Evolutionary conservation across 2,888 invertebrate species (phyloP).

Genomic region (Drosophila subsilvestris): DNA sequence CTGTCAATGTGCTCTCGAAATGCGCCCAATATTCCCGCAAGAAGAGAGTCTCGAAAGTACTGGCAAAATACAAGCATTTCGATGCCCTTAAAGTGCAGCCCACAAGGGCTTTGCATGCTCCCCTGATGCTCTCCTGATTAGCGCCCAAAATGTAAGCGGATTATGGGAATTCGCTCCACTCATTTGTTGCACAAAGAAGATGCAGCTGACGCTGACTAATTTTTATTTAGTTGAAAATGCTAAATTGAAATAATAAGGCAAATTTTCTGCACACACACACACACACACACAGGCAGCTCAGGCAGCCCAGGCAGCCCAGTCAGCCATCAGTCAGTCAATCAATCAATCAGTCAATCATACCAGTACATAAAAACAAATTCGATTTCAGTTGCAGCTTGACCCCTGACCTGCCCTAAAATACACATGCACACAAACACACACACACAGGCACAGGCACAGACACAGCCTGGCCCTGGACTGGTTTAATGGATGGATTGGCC

Average conservation of each 20-base stretch:
- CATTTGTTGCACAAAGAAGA: neutral
- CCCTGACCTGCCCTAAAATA: neutral
- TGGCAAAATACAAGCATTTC: neutral
- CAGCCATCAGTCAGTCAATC: slow-evolving; percentile 6
- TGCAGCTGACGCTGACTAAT: neutral
- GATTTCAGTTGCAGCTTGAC: slow-evolving; percentile 4
- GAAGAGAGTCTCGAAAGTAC: neutral
- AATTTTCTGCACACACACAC: slow-evolving; percentile 13
- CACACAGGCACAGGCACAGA: neutral
- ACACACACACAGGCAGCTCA: neutral
- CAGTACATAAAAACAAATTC: slow-evolving; percentile 2
- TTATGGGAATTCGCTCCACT: neutral
- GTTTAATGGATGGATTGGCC: neutral
- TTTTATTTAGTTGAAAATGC: slow-evolving; percentile 26
- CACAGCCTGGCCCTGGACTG: neutral
- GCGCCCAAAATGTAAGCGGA: neutral
- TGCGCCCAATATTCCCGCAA: neutral
- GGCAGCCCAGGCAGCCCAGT: neutral
- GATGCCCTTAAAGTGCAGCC: neutral
- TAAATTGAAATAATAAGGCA: slow-evolving; percentile 27
- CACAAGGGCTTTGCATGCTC: too few species aligned
- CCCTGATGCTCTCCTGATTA: too few species aligned
- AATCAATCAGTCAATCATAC: slow-evolving; percentile 34
- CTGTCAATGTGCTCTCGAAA: too few species aligned
- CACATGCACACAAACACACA: too few species aligned